Base-by-base conservation (phyloP, 1,140 invertebrate species). In the Ptiloglossa arizonensis region DNA sequence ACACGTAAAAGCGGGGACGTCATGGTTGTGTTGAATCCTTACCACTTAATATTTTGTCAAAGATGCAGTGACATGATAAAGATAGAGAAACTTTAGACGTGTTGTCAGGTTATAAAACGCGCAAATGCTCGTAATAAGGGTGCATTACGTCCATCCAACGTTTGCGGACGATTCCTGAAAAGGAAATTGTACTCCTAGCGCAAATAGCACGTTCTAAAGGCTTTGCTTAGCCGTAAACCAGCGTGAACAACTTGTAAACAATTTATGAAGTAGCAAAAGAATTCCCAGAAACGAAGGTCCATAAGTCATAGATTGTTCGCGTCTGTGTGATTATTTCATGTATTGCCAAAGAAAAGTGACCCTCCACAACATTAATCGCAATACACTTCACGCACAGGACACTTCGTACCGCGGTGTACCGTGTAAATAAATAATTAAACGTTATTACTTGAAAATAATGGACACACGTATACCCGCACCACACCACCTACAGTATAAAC, bases 101-200 rank as follows among this genome's bases (percentile, higher is more conserved):
- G 66, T 80, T 62, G 79, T 87, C 86, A 88, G 86, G 84, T 88
- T 88, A 87, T 86, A 86, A 85, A 85, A 84, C 38, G n/a, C 74
- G 46, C 50, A 66, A 77, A 81, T 73, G 68, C 57, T 59, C 59
- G 66, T 63, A 57, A 29, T 62, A 81, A 69, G 56, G 60, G 63
- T 72, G 71, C 74, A 81, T 71, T 72, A 54, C 64, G 69, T 22
- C 56, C 32, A 41, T 56, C 52, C 50, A 22, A 41, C n/a, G n/a
- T 15, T 79, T 27, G 44, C 57, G 41, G 41, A 54, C 24, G 35
- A 66, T 62, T 52, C 32, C 70, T 66, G 62, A 71, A 71, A 78
- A 54, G 52, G 66, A 41, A 70, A 59, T 74, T 66, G 59, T 46
- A 63, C 22, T 68, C 24, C 76, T 72, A 77, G 24, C 22, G 41